Evolutionary conservation across 2,113 vertebrate species (phyloP).

Genomic region (Xenotilapia leptura): DNA sequence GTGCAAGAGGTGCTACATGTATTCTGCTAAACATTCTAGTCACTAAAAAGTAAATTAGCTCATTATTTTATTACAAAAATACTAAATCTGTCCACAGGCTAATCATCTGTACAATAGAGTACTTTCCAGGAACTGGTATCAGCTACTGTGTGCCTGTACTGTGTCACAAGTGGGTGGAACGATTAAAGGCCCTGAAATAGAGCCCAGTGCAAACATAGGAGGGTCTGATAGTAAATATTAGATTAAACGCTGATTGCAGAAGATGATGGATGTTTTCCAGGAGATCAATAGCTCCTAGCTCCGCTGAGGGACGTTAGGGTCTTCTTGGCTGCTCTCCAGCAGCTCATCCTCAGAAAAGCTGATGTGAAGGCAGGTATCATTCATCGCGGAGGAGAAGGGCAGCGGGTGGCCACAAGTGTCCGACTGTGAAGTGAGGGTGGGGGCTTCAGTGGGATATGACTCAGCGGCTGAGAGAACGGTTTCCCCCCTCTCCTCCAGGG

Average conservation of each 20-base stretch:
- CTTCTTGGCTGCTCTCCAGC: conserved; percentile 64
- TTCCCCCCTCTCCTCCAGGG: conserved; percentile 35
- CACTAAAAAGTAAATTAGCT: conserved; percentile 35
- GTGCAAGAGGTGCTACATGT: conserved; percentile 50
- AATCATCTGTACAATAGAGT: conserved; percentile 31
- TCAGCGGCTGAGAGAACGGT: not conserved
- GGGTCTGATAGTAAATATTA: conserved; percentile 1
- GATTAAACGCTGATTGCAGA: conserved; percentile 14
- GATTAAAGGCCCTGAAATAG: conserved; percentile 18
- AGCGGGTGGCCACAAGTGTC: conserved; percentile 28
- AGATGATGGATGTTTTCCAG: not conserved
- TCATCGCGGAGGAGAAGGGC: conserved; percentile 61
- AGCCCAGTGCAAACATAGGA: conserved; percentile 21
- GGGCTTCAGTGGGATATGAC: not conserved
- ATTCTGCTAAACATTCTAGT: conserved; percentile 40
- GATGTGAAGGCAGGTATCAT: conserved; percentile 81
- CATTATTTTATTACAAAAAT: conserved; percentile 60
- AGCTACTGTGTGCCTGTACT: not conserved
- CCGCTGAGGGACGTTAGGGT: conserved; percentile 27
- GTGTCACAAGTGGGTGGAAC: conserved; percentile 22
- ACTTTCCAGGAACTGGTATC: not conserved
- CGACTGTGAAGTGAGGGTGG: not conserved
- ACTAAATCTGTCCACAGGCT: conserved; percentile 49
- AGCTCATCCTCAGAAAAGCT: conserved; percentile 82
- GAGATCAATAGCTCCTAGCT: conserved; percentile 23